Percentiles rank a stretch among this genome's conserved stretches.
phyloP scores from a whole-genome alignment of 2,797 vertebrate species.

The Coregonus ussuriensis region DNA sequence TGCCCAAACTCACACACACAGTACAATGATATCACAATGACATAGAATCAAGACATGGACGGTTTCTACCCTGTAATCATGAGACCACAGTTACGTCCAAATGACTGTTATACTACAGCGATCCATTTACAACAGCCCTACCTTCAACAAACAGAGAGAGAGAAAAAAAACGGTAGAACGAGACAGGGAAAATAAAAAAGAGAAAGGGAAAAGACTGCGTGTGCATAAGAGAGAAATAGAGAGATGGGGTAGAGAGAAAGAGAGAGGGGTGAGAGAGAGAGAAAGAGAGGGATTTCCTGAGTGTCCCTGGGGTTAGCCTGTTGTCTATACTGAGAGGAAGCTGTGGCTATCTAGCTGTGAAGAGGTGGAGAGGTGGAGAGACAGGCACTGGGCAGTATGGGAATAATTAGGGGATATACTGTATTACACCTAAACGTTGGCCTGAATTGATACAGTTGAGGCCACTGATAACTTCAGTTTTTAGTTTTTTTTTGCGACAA shows the following conservation, averaged over 20 bases:
- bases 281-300: slow-evolving; percentile 67
- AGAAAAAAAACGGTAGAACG: neutral
- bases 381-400: no score
- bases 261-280: slow-evolving; percentile 70
- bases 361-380: no score
- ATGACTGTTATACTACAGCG: slow-evolving; percentile 10
- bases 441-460: neutral
- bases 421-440: slow-evolving; percentile 46
- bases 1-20: slow-evolving; percentile 25
- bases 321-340: no score
- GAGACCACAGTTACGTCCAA: neutral
- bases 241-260: slow-evolving; percentile 25
- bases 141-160: neutral
- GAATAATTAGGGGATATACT: slow-evolving; percentile 64
- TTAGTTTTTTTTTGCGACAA: no score
- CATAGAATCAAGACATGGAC: slow-evolving; percentile 33
- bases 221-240: no score
- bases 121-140: neutral
- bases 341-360: no score
- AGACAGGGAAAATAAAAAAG: no score
- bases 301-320: no score
- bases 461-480: no score
- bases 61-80: slow-evolving; percentile 9
- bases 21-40: slow-evolving; percentile 29
- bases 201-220: no score